Evolutionary conservation across 2,797 vertebrate species (phyloP).

Genomic region (Pteropus rufus): DNA sequence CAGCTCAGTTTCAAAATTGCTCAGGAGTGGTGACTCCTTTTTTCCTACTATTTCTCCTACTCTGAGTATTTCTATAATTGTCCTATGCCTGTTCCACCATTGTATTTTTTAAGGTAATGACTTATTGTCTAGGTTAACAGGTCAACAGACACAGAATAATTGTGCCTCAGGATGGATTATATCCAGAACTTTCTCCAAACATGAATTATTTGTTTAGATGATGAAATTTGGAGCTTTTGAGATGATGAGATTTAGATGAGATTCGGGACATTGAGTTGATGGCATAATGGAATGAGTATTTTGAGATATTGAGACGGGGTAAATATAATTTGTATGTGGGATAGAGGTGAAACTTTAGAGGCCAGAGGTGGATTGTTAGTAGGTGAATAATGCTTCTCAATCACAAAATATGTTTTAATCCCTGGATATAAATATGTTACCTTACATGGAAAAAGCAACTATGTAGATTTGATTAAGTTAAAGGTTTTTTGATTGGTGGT

Average conservation of each 20-base stretch:
- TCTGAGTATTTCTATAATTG: background rate
- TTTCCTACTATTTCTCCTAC: background rate
- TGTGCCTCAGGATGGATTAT: background rate
- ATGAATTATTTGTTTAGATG: background rate
- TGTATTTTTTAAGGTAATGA: background rate
- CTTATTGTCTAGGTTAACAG: background rate
- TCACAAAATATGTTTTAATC: background rate
- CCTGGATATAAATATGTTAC: background rate
- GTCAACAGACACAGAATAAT: background rate
- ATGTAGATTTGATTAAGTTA: background rate
- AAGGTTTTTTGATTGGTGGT: background rate
- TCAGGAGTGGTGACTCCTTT: background rate
- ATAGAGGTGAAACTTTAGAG: background rate
- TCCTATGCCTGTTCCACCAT: fast-evolving
- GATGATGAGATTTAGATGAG: background rate
- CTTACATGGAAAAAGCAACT: background rate
- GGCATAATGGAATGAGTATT: background rate
- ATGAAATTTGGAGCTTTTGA: background rate
- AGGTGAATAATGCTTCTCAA: background rate
- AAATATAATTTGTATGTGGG: background rate
- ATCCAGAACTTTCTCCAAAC: background rate
- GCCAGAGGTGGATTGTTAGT: no score
- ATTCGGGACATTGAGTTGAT: background rate
- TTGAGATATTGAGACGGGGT: background rate
- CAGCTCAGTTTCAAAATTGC: background rate